These are phyloP conservation scores for Nephrotoma flavescens DNA, from an alignment of 2,888 invertebrate species.

Conservation along the genomic window DNA sequence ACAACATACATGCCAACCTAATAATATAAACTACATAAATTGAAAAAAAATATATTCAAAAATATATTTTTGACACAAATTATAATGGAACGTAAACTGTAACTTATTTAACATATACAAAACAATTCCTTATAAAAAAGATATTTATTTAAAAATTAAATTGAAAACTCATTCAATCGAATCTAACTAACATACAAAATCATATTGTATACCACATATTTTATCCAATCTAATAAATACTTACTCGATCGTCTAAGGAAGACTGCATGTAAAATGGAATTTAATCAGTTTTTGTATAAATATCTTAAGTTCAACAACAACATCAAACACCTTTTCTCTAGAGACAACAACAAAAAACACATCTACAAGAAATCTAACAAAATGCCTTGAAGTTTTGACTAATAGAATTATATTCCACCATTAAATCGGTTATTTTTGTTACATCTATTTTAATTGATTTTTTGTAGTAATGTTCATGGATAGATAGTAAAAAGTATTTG, in stretches of 20 bases:
- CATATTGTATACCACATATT: background rate
- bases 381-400: background rate
- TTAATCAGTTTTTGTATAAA: background rate
- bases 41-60: background rate
- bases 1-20: too few species aligned
- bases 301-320: background rate
- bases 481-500: background rate
- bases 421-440: background rate
- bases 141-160: background rate
- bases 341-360: background rate
- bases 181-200: background rate
- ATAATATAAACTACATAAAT: too few species aligned
- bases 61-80: background rate
- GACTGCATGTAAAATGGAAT: conserved; percentile 10
- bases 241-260: conserved; percentile 12
- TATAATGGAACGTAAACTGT: background rate
- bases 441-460: background rate
- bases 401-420: background rate
- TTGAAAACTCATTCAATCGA: background rate
- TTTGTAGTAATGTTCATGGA: background rate
- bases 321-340: background rate
- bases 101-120: background rate
- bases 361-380: background rate
- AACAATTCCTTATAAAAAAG: background rate
- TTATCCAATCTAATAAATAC: conserved; percentile 7